These are phyloP conservation scores for Stegodyphus mimosarum DNA, from an alignment of 1,140 invertebrate genomes.

Conservation along the genomic window DNA sequence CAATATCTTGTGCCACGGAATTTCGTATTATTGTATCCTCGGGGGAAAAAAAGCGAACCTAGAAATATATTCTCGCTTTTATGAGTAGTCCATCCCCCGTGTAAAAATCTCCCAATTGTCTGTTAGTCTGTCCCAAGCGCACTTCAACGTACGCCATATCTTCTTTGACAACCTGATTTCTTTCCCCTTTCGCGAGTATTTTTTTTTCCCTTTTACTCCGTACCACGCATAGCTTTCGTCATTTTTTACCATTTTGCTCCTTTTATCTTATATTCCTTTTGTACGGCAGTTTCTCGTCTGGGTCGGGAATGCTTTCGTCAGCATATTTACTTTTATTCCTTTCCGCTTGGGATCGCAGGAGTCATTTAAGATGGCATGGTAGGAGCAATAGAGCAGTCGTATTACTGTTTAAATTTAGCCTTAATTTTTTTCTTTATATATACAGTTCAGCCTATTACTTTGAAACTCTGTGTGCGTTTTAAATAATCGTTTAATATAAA, in stretches of 20 bases:
- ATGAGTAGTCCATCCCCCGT: constrained; percentile 12
- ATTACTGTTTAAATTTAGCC: too few species aligned
- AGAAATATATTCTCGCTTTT: constrained; percentile 30
- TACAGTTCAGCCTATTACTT: too few species aligned
- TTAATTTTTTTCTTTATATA: too few species aligned
- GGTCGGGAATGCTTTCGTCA: constrained; percentile 35
- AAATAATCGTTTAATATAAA: too few species aligned
- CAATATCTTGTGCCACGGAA: too few species aligned
- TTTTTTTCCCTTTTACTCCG: constrained; percentile 27
- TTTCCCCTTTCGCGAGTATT: neutral
- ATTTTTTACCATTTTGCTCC: constrained; percentile 44
- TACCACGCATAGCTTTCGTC: constrained; percentile 12
- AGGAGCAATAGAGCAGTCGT: neutral
- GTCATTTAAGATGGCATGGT: constrained; percentile 31
- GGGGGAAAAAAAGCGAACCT: constrained; percentile 20
- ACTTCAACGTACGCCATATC: constrained; percentile 14
- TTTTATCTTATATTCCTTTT: constrained; percentile 50
- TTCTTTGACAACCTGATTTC: constrained; percentile 48
- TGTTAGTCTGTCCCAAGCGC: constrained; percentile 32
- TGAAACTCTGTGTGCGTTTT: too few species aligned
- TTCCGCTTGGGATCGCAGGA: constrained; percentile 6
- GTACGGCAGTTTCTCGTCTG: constrained; percentile 13
- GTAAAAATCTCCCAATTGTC: constrained; percentile 26
- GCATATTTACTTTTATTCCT: constrained; percentile 47
- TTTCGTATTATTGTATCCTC: too few species aligned